Conservation (phyloP, 2,888 invertebrate genomes). For the Panzeria rudis region DNA sequence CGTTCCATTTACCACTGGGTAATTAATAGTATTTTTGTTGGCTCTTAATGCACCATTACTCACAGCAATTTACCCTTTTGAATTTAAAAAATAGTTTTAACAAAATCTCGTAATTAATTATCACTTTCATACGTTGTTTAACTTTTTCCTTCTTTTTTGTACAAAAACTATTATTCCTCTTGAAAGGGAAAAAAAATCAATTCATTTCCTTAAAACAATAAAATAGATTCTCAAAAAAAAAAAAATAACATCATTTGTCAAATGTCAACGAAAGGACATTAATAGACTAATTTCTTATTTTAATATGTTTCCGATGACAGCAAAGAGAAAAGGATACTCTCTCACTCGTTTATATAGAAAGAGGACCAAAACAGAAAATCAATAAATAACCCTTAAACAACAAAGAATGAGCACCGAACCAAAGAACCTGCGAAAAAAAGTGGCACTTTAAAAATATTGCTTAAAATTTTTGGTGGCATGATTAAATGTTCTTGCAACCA, state of each 20-base stretch:
- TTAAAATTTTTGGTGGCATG: constrained; percentile 30
- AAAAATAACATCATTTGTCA: constrained; percentile 31
- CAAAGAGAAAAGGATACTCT: constrained; percentile 6
- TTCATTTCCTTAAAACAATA: constrained; percentile 30
- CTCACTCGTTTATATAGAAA: not conserved
- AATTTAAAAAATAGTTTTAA: not conserved
- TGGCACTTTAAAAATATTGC: constrained; percentile 1
- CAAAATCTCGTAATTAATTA: not conserved
- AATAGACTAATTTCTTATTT: constrained; percentile 64
- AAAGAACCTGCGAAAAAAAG: not conserved
- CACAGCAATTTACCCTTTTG: not conserved
- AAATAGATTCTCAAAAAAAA: not conserved
- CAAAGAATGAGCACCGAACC: not conserved
- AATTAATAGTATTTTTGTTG: no score
- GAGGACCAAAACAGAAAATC: not conserved
- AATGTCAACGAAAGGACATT: constrained; percentile 49
- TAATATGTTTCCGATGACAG: constrained; percentile 50
- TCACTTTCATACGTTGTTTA: not conserved
- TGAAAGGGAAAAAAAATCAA: not conserved
- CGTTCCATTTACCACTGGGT: no score
- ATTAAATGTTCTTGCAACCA: constrained; percentile 34
- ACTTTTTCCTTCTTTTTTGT: not conserved
- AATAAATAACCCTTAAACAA: constrained; percentile 21
- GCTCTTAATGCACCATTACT: not conserved
- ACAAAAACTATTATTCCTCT: not conserved